Evolutionary conservation across 2,888 invertebrate genomes (phyloP), one percentile per base, ranked within the genome.

Genomic region (Trachelus stipa): DNA sequence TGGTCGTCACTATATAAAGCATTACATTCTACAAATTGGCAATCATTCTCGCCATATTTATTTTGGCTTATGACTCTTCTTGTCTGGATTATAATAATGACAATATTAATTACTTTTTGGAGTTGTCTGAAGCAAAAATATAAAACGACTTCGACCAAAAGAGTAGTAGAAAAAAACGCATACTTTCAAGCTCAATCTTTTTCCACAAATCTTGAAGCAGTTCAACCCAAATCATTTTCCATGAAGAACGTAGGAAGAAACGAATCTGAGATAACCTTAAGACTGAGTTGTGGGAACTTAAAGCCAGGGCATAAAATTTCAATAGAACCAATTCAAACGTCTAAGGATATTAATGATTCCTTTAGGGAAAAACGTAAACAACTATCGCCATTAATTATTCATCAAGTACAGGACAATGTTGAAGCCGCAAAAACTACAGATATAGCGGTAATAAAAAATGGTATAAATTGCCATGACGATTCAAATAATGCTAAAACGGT

Each of bases 311-410:
- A 12, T 37, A 12, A 37, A 4, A 37, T 15, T 37, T 37, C 37
- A 15, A 37, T 15, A 37, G 37, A 37, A 12, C 4, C 37, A 15
- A 12, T 15, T 0, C 37, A 37, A 15, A 4, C 4, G 12, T 37
- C 15, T 12, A 37, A 37, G 37, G 37, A 12, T 37, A 12, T 37
- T 37, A 15, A 12, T 37, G 12, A 37, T 37, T 37, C 37, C 37
- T 15, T 37, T 4, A 37, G 37, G 3, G 12, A 37, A 37, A 37
- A 37, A 12, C 37, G 12, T 68, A 84, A 77, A n/a, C 81, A 82
- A 71, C 80, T 87, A 34, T 77, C 87, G 1, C 86, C 85, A 34
- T 79, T 88, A 6, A 71, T 84, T 23, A 86, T 87, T 76, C 88
- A 88, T 71, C 82, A 37, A 37, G 37, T 12, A 37, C 4, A 37